phyloP scores from a whole-genome alignment of 2,888 invertebrate genomes.

The Andrena bicolor region DNA sequence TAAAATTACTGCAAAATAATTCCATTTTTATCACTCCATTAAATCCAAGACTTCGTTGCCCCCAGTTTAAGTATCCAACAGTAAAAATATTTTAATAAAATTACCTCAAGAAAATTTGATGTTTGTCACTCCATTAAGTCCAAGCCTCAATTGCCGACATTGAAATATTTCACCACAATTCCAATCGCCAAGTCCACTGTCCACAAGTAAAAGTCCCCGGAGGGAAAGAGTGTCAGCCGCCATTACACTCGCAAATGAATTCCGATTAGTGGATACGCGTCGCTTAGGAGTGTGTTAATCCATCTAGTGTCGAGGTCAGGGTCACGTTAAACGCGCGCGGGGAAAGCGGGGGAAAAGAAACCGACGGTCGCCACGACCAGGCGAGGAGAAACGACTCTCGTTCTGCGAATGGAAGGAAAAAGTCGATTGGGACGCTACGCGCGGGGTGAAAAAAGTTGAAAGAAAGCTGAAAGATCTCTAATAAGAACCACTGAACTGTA shows the following conservation, averaged over 20 bases:
- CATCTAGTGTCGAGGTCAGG: conserved; percentile 13
- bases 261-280: neutral
- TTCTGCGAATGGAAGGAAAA: conserved; percentile 23
- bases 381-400: conserved; percentile 53
- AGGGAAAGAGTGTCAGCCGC: neutral
- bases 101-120: no score
- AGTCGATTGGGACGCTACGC: conserved; percentile 31
- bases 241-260: neutral
- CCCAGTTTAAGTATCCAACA: no score
- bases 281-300: neutral
- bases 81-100: no score
- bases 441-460: conserved; percentile 27
- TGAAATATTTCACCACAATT: no score
- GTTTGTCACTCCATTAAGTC: no score
- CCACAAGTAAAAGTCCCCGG: neutral
- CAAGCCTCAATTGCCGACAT: no score
- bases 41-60: no score
- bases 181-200: neutral
- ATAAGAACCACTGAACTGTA: neutral
- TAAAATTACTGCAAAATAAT: no score
- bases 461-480: conserved; percentile 15
- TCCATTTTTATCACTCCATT: no score
- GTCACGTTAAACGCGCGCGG: conserved; percentile 15
- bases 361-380: conserved; percentile 35
- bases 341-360: conserved; percentile 61